Evolutionary conservation across 2,113 vertebrate species (phyloP), one percentile per base, ranked within the genome.

Genomic region (Spizaetus ornatus): DNA sequence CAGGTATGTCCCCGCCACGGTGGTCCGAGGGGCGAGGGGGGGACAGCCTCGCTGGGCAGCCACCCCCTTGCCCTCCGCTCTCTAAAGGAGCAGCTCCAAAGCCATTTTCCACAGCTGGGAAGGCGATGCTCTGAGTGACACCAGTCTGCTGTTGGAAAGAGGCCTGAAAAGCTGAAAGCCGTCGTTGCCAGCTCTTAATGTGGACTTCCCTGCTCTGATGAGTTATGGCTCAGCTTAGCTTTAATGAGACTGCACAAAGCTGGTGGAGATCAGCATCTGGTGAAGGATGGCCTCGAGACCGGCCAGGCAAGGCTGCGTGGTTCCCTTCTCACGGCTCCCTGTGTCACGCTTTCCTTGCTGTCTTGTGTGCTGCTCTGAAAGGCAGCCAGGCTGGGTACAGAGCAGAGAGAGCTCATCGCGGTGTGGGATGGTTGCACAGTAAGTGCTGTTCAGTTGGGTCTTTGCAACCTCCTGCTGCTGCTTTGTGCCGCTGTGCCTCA

Each of bases 11-110:
- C 52, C 20, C 43, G 6, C 7, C 1, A 5, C 0, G 0, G 38
- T 38, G n/a, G 38, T 48, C 11, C 0, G 2, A 14, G 43, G 23
- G 42, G 32, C 3, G 1, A 50, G 25, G 15, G 53, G 52, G 43
- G 43, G 25, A 26, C 40, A 43, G 38, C 74, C 32, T 17, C 4
- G 3, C 79, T 25, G 34, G 27, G n/a, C 32, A 89, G 40, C 61
- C 12, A 3, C 18, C 25, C 34, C 21, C 13, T 48, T 0, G 0
- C 42, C 20, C 16, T 38, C 25, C 0, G 0, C 36, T 58, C 16
- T 56, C 47, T 62, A 0, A 25, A 78, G 50, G 13, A 74, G 86
- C 74, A 10, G 45, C n/a, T 53, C 72, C 52, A 23, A 31, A 31
- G 50, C 59, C 20, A 0, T 70, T 74, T 61, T 16, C 55, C 3